Percentiles rank a stretch among this genome's conserved stretches.
Evolutionary conservation across 92 coral and sea anemone genomes (phyloP).

Genomic region (Metridium senile): DNA sequence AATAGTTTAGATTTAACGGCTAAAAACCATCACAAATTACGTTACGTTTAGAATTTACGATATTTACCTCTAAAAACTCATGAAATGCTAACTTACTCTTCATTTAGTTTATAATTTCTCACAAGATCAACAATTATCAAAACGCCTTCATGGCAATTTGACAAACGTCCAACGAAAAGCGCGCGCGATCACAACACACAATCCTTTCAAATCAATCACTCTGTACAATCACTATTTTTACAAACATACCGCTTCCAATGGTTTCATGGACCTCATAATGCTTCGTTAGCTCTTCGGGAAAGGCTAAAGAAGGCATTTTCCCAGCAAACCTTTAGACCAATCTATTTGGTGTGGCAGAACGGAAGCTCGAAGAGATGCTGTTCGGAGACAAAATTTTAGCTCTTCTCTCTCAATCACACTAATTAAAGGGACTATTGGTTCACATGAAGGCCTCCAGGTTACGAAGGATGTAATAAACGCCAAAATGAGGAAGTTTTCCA

Average conservation of each 20-base stretch:
- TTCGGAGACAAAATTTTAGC: background rate
- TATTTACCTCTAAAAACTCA: background rate
- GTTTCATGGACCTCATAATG: slow-evolving; percentile 85
- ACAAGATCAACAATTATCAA: background rate
- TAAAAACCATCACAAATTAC: background rate
- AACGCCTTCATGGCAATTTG: background rate
- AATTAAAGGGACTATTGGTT: background rate
- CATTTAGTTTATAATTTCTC: background rate
- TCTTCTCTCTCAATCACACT: slow-evolving; percentile 6
- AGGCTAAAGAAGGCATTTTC: slow-evolving; percentile 88
- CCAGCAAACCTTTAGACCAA: background rate
- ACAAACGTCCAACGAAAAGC: background rate
- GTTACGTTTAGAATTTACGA: too few species aligned
- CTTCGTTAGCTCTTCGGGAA: slow-evolving; percentile 80
- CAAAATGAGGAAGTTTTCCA: slow-evolving; percentile 23
- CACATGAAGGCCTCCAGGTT: slow-evolving; percentile 21
- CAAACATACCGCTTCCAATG: slow-evolving; percentile 94
- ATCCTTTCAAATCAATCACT: background rate
- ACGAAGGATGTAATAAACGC: slow-evolving; percentile 4
- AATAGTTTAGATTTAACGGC: too few species aligned
- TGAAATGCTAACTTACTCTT: background rate
- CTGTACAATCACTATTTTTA: background rate
- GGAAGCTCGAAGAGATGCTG: background rate
- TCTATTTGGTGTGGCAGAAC: background rate
- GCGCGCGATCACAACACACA: slow-evolving; percentile 10